These are phyloP conservation scores for Desmophyllum pertusum DNA, from an alignment of 92 coral and sea anemone species.

Conservation along the genomic window DNA sequence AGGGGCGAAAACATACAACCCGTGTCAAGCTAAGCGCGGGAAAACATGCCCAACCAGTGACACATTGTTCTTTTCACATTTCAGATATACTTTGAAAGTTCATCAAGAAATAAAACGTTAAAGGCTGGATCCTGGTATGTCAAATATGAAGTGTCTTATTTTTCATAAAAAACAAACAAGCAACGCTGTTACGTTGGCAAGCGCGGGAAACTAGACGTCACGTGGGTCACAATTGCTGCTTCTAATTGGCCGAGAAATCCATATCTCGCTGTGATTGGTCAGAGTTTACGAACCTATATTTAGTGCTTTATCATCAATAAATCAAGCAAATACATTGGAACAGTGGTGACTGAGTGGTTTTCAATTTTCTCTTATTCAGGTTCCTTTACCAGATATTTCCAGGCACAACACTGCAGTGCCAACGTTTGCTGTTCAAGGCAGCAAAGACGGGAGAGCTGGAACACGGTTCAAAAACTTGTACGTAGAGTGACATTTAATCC, in stretches of 20 bases:
- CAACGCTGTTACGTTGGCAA: too few relatives aligned
- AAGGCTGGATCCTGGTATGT: constrained; percentile 92
- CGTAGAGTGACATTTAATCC: background rate
- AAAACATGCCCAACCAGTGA: too few relatives aligned
- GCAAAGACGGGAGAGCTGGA: constrained; percentile 95
- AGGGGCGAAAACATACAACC: too few relatives aligned
- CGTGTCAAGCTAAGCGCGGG: too few relatives aligned
- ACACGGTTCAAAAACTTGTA: constrained; percentile 93
- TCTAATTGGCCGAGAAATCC: too few relatives aligned
- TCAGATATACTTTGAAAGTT: constrained; percentile 91
- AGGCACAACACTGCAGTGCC: constrained; percentile 94
- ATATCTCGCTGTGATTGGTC: too few relatives aligned
- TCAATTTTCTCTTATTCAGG: constrained; percentile 38
- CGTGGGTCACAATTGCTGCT: too few relatives aligned
- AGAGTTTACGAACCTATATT: too few relatives aligned
- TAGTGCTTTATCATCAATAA: too few relatives aligned
- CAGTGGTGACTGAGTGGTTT: background rate
- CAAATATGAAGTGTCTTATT: background rate
- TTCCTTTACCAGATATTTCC: constrained; percentile 97
- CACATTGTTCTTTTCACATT: background rate
- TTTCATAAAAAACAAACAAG: too few relatives aligned
- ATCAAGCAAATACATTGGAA: too few relatives aligned
- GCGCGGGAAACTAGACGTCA: too few relatives aligned
- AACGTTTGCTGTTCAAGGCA: constrained; percentile 92
- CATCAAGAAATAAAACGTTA: constrained; percentile 91